Percentiles rank a stretch among this genome's conserved stretches.
These are phyloP conservation scores for Hyla sarda DNA, from an alignment of 2,113 vertebrate genomes.

Conservation along the genomic window DNA sequence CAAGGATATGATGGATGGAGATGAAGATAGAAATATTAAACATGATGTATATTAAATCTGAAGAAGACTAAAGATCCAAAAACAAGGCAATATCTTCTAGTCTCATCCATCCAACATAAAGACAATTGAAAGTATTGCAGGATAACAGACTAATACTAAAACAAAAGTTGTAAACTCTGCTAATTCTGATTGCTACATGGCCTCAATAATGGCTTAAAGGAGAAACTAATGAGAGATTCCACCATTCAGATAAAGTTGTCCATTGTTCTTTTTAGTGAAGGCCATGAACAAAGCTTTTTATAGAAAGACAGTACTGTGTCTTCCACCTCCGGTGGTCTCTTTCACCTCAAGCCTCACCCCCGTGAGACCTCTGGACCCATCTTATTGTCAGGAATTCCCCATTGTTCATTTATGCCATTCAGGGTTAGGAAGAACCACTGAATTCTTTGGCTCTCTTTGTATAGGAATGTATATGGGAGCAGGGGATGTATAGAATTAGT, in stretches of 20 bases:
- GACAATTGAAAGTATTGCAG: not conserved
- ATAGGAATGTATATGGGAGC: slow-evolving; percentile 8
- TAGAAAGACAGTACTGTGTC: not conserved
- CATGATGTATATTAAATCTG: no score
- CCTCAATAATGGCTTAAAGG: not conserved
- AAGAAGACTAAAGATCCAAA: no score
- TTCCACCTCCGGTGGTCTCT: slow-evolving; percentile 42
- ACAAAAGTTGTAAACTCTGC: not conserved
- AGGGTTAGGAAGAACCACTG: slow-evolving; percentile 20
- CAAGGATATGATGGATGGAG: no score
- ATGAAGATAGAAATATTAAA: no score
- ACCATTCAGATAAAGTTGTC: not conserved
- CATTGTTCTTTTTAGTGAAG: slow-evolving; percentile 33
- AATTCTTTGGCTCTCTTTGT: not conserved
- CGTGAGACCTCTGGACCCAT: slow-evolving; percentile 17
- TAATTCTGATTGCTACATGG: not conserved
- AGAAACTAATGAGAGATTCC: slow-evolving; percentile 4
- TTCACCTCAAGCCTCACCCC: slow-evolving; percentile 45
- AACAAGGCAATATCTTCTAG: no score
- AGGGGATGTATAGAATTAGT: slow-evolving; percentile 11
- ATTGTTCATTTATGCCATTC: slow-evolving; percentile 36
- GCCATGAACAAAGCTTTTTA: slow-evolving; percentile 5
- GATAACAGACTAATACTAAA: not conserved
- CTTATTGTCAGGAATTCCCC: slow-evolving; percentile 4
- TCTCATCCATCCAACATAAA: no score